These are phyloP conservation scores for Eledona agricola DNA, from an alignment of 2,888 invertebrate species.

Conservation along the genomic window DNA sequence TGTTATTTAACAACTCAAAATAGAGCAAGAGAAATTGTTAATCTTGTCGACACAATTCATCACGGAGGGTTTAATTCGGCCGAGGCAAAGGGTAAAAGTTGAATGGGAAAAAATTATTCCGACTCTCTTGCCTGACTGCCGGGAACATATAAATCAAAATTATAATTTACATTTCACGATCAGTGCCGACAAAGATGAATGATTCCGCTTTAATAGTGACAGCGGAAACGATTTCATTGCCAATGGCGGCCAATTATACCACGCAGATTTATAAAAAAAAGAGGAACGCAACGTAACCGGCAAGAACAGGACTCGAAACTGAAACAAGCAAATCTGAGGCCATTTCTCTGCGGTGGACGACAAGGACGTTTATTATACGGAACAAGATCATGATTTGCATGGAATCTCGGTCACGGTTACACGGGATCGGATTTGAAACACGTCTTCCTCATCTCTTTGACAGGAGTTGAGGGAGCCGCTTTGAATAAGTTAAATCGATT, in stretches of 20 bases:
- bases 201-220: constrained; percentile 13
- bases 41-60: no score
- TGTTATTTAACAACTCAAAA: no score
- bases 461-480: constrained; percentile 13
- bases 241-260: constrained; percentile 25
- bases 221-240: constrained; percentile 26
- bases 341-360: constrained; percentile 18
- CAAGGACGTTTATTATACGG: constrained; percentile 22
- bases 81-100: no score
- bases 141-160: constrained; percentile 16
- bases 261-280: constrained; percentile 24
- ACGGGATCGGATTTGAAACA: constrained; percentile 14
- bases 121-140: no score
- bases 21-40: no score
- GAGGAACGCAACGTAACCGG: constrained; percentile 10
- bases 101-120: no score
- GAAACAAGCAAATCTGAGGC: constrained; percentile 14
- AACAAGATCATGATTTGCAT: constrained; percentile 38
- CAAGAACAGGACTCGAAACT: constrained; percentile 12
- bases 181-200: constrained; percentile 22
- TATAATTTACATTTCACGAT: constrained; percentile 24
- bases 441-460: constrained; percentile 30
- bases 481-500: constrained; percentile 23
- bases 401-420: constrained; percentile 42
- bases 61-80: no score